These are phyloP conservation scores for Sclerurus mexicanus DNA, from an alignment of 2,113 vertebrate species.

Conservation along the genomic window DNA sequence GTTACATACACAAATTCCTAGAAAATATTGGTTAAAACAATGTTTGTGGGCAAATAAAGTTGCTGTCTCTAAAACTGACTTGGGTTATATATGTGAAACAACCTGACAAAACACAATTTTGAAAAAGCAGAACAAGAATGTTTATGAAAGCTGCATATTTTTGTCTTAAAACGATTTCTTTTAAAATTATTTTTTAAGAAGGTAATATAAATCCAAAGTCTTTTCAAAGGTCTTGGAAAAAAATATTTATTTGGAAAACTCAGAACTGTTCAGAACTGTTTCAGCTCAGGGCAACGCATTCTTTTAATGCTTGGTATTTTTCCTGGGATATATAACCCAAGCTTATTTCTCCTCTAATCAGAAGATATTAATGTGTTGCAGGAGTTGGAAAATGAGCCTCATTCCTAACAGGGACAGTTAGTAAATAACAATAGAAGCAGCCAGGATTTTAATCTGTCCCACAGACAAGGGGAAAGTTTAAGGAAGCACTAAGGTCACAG, in stretches of 20 bases:
- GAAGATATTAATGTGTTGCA: neutral
- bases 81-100: neutral
- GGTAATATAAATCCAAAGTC: neutral
- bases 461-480: neutral
- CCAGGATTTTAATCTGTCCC: neutral
- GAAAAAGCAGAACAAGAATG: neutral
- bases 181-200: neutral
- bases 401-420: neutral
- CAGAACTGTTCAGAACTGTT: neutral
- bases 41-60: neutral
- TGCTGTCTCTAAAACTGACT: neutral
- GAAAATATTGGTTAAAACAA: neutral
- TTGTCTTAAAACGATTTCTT: neutral
- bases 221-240: neutral
- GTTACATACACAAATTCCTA: neutral
- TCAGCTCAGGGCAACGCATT: neutral
- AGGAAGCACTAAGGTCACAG: slow-evolving; percentile 45
- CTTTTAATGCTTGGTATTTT: neutral
- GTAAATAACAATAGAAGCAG: neutral
- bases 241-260: neutral
- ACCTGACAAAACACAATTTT: neutral
- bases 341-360: neutral
- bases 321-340: neutral
- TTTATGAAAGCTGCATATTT: neutral
- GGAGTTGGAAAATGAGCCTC: neutral